A percentile compares a stretch with the other conserved stretches of the same genome.
Evolutionary conservation across 2,888 invertebrate genomes (phyloP).

Genomic region (Frankliniella fusca): DNA sequence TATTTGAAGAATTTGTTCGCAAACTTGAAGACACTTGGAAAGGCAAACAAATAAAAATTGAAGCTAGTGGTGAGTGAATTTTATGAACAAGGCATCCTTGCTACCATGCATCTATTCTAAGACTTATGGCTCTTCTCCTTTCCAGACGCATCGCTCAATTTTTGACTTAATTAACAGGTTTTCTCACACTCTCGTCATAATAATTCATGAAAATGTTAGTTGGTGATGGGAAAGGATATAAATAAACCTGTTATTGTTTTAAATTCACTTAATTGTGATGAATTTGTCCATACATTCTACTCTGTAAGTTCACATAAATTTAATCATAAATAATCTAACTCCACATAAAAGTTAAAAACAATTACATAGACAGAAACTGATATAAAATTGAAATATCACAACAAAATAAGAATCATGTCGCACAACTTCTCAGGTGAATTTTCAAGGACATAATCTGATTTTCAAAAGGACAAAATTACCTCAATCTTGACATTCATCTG

Average conservation of each 20-base stretch:
- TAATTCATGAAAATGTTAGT: too few relatives aligned
- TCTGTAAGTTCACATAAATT: not conserved
- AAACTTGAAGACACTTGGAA: slow-evolving; percentile 53
- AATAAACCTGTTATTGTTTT: too few relatives aligned
- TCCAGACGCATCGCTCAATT: slow-evolving; percentile 12
- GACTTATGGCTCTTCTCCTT: not conserved
- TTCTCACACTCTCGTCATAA: too few relatives aligned
- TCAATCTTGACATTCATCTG: too few relatives aligned
- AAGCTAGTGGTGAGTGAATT: slow-evolving; percentile 37
- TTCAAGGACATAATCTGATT: not conserved
- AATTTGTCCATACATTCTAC: too few relatives aligned
- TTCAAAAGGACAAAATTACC: too few relatives aligned
- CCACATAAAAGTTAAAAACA: slow-evolving; percentile 18
- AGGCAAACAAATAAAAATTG: slow-evolving; percentile 36
- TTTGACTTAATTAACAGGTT: not conserved
- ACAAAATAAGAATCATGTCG: slow-evolving; percentile 19
- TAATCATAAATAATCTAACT: slow-evolving; percentile 15
- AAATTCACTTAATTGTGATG: too few relatives aligned
- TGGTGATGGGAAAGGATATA: too few relatives aligned
- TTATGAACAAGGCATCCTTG: not conserved
- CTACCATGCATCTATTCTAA: not conserved
- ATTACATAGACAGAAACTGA: slow-evolving; percentile 15
- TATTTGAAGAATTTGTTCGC: slow-evolving; percentile 70
- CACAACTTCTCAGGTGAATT: not conserved
- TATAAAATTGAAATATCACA: slow-evolving; percentile 27